Conservation (phyloP, 2,888 invertebrate genomes). For the Chymomyza procnemis region DNA sequence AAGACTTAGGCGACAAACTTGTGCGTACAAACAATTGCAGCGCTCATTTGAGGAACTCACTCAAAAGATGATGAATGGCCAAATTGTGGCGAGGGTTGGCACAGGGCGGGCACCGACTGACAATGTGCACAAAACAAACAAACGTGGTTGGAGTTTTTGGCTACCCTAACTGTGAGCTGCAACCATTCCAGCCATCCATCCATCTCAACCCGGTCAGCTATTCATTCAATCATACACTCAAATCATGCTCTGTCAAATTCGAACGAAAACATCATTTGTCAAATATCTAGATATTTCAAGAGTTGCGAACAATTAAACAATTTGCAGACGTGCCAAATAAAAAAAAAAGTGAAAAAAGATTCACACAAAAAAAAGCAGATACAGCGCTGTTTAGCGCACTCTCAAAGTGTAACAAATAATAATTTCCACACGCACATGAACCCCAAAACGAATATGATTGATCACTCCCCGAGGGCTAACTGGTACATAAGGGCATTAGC, state of each 20-base stretch:
- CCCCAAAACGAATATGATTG: conserved; percentile 53
- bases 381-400: not conserved
- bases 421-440: conserved; percentile 41
- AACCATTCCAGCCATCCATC: not conserved
- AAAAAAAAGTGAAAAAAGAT: not conserved
- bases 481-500: not conserved
- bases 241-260: conserved; percentile 11
- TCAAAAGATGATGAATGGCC: conserved; percentile 34
- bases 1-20: conserved; percentile 69
- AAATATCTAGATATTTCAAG: conserved; percentile 1
- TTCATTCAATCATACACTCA: not conserved
- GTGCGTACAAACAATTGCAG: conserved; percentile 25
- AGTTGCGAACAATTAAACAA: conserved; percentile 22
- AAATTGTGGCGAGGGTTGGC: not conserved
- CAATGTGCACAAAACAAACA: conserved; percentile 22
- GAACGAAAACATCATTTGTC: conserved; percentile 29
- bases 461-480: conserved; percentile 64
- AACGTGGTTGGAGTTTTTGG: conserved; percentile 14
- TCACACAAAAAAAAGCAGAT: not conserved
- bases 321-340: conserved; percentile 15
- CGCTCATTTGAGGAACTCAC: not conserved
- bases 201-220: not conserved
- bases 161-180: conserved; percentile 1
- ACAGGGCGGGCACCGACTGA: not conserved
- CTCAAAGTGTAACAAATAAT: conserved; percentile 63